Conservation (phyloP, 2,113 vertebrate species). For the Rhynchopsitta pachyrhyncha region DNA sequence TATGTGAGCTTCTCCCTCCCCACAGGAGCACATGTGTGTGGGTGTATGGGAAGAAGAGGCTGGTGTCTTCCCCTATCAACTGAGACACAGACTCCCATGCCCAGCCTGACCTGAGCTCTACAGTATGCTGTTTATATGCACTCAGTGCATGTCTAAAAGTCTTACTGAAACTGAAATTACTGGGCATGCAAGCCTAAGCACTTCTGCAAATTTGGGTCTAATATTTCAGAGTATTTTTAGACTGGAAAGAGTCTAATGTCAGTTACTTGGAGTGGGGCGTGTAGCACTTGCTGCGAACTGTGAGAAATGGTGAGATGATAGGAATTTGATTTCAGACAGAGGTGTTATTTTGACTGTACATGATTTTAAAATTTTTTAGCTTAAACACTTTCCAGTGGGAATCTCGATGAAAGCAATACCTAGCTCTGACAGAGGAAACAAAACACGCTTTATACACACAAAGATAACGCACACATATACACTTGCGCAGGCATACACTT, state of each 20-base stretch:
- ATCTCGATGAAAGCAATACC: background rate
- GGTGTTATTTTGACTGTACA: background rate
- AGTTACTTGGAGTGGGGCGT: background rate
- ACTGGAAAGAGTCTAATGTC: background rate
- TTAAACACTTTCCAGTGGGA: background rate
- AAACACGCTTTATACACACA: background rate
- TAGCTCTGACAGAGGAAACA: background rate
- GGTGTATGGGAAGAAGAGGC: background rate
- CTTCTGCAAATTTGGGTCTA: background rate
- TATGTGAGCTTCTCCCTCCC: background rate
- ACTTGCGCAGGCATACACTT: background rate
- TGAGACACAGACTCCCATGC: background rate
- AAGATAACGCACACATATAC: fast-evolving
- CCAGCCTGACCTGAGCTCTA: background rate
- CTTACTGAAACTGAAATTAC: background rate
- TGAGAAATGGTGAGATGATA: background rate
- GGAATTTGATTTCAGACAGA: background rate
- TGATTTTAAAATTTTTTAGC: background rate
- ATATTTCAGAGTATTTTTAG: background rate
- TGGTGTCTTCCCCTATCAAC: background rate
- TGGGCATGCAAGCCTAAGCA: background rate
- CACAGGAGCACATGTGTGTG: background rate
- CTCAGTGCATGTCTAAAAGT: background rate
- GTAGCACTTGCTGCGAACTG: background rate
- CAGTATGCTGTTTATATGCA: background rate